phyloP scores from a whole-genome alignment of 37 sponge, comb jelly and placozoan genomes.

The Oopsacas minuta region DNA sequence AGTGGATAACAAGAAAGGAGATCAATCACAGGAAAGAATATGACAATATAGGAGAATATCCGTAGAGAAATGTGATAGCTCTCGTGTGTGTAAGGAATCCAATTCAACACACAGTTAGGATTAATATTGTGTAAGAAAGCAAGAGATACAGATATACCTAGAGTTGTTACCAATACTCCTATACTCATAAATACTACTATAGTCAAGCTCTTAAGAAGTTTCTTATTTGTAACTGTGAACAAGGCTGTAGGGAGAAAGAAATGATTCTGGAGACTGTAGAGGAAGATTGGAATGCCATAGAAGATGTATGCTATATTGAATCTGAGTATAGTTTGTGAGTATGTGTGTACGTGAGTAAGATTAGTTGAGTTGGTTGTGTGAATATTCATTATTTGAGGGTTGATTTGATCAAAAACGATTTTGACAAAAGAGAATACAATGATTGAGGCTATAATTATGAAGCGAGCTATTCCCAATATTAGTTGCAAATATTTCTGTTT shows the following conservation, averaged over 20 bases:
- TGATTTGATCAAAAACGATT: background rate
- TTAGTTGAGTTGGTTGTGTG: background rate
- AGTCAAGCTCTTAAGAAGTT: background rate
- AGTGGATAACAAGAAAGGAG: background rate
- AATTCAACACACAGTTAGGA: background rate
- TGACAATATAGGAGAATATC: background rate
- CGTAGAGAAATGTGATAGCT: background rate
- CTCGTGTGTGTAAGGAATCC: background rate
- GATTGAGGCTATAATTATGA: background rate
- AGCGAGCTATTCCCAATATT: background rate
- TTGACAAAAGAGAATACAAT: background rate
- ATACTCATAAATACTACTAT: background rate
- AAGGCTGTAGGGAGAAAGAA: background rate
- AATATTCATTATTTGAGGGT: background rate
- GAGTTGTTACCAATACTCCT: background rate
- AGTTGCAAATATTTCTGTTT: constrained; percentile 18
- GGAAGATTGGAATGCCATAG: background rate
- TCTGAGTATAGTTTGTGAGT: background rate
- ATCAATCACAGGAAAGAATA: background rate
- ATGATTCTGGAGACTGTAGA: constrained; percentile 1
- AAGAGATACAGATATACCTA: background rate
- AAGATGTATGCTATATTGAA: background rate
- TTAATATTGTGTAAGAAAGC: background rate
- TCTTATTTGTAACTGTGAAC: background rate
- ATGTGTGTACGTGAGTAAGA: background rate